Base-by-base conservation (phyloP, 2,888 invertebrate genomes). In the Microctonus brassicae region DNA sequence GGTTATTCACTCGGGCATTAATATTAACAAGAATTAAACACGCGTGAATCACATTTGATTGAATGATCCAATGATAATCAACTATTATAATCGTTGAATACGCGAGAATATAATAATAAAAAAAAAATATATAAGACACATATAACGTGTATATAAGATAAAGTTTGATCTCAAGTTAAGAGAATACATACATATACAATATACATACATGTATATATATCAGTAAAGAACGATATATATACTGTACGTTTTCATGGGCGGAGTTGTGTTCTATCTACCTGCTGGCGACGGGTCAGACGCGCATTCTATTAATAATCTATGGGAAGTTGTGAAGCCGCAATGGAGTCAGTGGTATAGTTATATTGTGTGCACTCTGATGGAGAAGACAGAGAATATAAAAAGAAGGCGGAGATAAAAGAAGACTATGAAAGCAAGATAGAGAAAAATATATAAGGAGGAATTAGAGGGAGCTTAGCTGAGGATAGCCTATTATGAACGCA, bases 291-390 rank as follows among this genome's bases (percentile, higher is more conserved):
- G 76, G 79, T 78, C 79, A 81, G 81, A n/a, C n/a, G 81, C 78
- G 80, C 83, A 84, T 86, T 86, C 86, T 86, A 86, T 85, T 86
- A 86, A 86, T 85, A 86, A 86, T 84, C 85, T 86, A 86, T 86
- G 84, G 83, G 85, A 84, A 79, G 62, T 78, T 73, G 72, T 77
- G 80, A 79, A 78, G 78, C 47, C 79, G 73, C 73, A 76, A 68
- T 72, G 74, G 75, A 74, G 74, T 70, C 71, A 75, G 72, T 61
- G 72, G 71, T 71, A 57, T 60, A 63, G 26, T 29, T 47, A 47
- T 47, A 47, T 13, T 63, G 29, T 52, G 26, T 36, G 42, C 58
- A 29, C 17, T 58, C 33, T 26, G 58, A 58, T 58, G 47, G 26
- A 53, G 58, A 17, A 26, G 65, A 52, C 22, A 58, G 62, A 73